A percentile compares a stretch with the other conserved stretches of the same genome.
Evolutionary conservation across 2,888 invertebrate genomes (phyloP).

Genomic region (Sicus ferrugineus): DNA sequence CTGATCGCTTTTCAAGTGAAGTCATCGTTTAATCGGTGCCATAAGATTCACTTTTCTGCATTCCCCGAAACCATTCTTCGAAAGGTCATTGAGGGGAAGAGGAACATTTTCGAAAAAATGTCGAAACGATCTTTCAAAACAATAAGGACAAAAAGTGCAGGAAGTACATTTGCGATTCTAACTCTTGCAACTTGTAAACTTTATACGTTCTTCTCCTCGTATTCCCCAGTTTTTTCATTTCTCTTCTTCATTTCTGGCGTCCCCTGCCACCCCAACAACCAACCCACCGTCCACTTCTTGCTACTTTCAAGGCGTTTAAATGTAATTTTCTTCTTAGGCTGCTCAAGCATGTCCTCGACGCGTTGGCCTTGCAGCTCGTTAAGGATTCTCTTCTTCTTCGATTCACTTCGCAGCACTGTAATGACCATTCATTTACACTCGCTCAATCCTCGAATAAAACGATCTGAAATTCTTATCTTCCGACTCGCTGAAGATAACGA

Average conservation of each 20-base stretch:
- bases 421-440: constrained; percentile 58
- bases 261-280: not conserved
- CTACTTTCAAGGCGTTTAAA: constrained; percentile 55
- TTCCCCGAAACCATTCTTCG: not conserved
- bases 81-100: not conserved
- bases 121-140: not conserved
- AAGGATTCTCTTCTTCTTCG: constrained; percentile 54
- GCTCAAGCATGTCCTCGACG: constrained; percentile 57
- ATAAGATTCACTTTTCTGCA: constrained; percentile 7
- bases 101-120: not conserved
- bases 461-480: not conserved
- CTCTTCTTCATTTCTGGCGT: not conserved
- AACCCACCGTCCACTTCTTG: too few relatives aligned
- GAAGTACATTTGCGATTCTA: not conserved
- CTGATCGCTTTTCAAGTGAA: constrained; percentile 38
- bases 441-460: too few relatives aligned
- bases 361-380: constrained; percentile 47
- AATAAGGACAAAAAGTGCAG: not conserved
- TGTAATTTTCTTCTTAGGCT: constrained; percentile 58
- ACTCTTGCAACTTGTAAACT: not conserved
- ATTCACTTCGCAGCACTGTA: constrained; percentile 58
- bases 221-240: not conserved
- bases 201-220: not conserved
- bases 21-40: constrained; percentile 37
- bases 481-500: too few relatives aligned